A percentile compares a stretch with the other conserved stretches of the same genome.
phyloP scores from a whole-genome alignment of 2,113 vertebrate species.

The Pedetes capensis region DNA sequence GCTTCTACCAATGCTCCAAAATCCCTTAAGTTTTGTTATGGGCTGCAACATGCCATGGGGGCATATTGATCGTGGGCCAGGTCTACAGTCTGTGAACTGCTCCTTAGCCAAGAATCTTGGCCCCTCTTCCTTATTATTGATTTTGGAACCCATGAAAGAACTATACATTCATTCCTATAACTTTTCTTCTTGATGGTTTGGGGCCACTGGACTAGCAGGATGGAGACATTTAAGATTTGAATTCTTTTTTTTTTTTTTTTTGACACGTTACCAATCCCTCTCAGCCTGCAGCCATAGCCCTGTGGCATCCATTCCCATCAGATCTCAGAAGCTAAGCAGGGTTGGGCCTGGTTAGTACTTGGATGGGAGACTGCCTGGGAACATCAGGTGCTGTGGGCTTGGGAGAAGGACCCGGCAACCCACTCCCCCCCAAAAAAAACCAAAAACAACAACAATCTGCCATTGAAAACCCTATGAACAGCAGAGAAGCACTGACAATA shows the following conservation, averaged over 20 bases:
- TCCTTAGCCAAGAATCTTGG: neutral
- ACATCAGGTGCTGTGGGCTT: too few species aligned
- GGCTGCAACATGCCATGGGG: neutral
- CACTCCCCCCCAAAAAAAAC: too few species aligned
- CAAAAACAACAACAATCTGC: too few species aligned
- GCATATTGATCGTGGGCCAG: accelerated
- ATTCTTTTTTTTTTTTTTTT: neutral
- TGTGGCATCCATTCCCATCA: too few species aligned
- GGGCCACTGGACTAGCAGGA: too few species aligned
- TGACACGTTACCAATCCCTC: neutral
- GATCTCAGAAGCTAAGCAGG: too few species aligned
- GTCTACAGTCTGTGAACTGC: neutral
- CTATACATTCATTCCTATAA: neutral
- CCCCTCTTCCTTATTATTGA: neutral
- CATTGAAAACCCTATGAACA: too few species aligned
- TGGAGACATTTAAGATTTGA: neutral
- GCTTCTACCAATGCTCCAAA: accelerated
- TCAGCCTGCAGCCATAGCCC: too few species aligned
- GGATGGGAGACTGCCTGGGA: too few species aligned
- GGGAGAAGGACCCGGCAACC: too few species aligned
- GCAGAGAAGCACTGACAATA: too few species aligned
- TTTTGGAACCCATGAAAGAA: neutral
- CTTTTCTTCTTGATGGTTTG: neutral
- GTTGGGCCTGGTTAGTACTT: too few species aligned
- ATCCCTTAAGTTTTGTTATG: neutral